phyloP scores from a whole-genome alignment of 2,888 invertebrate species.

The Electrophaes corylata region DNA sequence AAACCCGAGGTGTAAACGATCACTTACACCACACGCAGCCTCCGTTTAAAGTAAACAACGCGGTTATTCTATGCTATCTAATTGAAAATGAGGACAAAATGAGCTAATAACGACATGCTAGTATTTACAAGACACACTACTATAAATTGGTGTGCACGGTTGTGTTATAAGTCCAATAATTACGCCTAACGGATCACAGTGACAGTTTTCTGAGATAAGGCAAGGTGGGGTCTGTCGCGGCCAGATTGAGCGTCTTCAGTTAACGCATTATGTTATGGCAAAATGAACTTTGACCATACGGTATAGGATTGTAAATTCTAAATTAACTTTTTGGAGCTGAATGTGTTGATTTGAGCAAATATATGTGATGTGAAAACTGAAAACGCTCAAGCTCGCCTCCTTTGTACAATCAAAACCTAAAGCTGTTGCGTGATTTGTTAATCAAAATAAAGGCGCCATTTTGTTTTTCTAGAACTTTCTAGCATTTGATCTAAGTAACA shows the following conservation, averaged over 20 bases:
- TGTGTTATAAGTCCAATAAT: conserved; percentile 55
- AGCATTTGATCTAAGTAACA: neutral
- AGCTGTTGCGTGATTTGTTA: conserved; percentile 44
- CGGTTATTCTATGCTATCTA: conserved; percentile 29
- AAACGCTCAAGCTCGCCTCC: conserved; percentile 50
- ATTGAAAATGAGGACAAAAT: conserved; percentile 29
- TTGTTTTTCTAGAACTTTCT: conserved; percentile 18
- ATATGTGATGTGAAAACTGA: conserved; percentile 32
- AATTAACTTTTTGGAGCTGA: neutral
- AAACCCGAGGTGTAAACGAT: conserved; percentile 29
- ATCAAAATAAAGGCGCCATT: conserved; percentile 30
- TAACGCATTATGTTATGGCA: conserved; percentile 11
- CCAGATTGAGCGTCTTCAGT: conserved; percentile 29
- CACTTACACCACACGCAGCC: conserved; percentile 27
- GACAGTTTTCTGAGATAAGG: conserved; percentile 78
- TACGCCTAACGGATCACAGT: conserved; percentile 80
- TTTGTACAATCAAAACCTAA: conserved; percentile 60
- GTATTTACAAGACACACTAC: conserved; percentile 43
- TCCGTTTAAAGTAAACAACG: conserved; percentile 26
- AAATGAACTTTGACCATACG: conserved; percentile 8
- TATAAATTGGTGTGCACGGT: conserved; percentile 40
- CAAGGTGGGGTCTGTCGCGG: conserved; percentile 73
- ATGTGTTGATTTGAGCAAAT: conserved; percentile 14
- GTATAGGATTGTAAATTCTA: conserved; percentile 4
- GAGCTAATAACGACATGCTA: conserved; percentile 39